Conservation (phyloP, 2,888 invertebrate species). For the Ornithoptera priamus region DNA sequence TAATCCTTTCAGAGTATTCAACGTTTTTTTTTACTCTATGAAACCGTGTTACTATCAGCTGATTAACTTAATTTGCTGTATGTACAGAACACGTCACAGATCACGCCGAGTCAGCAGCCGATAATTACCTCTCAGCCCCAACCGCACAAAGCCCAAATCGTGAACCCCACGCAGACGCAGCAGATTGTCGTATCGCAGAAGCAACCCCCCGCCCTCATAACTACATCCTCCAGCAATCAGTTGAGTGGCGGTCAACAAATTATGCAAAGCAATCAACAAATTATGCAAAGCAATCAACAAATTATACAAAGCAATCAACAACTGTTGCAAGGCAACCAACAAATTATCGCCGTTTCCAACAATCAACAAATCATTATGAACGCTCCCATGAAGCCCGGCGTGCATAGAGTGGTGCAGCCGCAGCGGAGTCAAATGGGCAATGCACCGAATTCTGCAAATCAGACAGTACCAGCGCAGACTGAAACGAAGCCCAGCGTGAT, state of each 20-base stretch:
- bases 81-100: slow-evolving; percentile 65
- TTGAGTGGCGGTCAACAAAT: slow-evolving; percentile 56
- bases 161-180: slow-evolving; percentile 59
- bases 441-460: slow-evolving; percentile 41
- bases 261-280: slow-evolving; percentile 43
- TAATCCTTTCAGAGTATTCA: background rate
- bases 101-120: slow-evolving; percentile 73
- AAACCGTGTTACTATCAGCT: background rate
- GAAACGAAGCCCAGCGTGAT: slow-evolving; percentile 57
- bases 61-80: background rate
- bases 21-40: background rate
- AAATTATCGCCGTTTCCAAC: slow-evolving; percentile 65
- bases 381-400: slow-evolving; percentile 56
- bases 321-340: slow-evolving; percentile 57
- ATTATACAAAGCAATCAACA: slow-evolving; percentile 52
- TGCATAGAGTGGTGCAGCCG: slow-evolving; percentile 59
- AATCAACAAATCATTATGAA: slow-evolving; percentile 71
- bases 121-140: slow-evolving; percentile 74
- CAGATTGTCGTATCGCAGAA: slow-evolving; percentile 71
- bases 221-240: slow-evolving; percentile 53
- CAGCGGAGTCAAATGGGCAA: slow-evolving; percentile 55
- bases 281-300: slow-evolving; percentile 51
- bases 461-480: slow-evolving; percentile 39
- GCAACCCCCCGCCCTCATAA: slow-evolving; percentile 65
- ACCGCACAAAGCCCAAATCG: slow-evolving; percentile 77